Evolutionary conservation across 2,888 invertebrate genomes (phyloP).

Genomic region (Pheosia gnoma): DNA sequence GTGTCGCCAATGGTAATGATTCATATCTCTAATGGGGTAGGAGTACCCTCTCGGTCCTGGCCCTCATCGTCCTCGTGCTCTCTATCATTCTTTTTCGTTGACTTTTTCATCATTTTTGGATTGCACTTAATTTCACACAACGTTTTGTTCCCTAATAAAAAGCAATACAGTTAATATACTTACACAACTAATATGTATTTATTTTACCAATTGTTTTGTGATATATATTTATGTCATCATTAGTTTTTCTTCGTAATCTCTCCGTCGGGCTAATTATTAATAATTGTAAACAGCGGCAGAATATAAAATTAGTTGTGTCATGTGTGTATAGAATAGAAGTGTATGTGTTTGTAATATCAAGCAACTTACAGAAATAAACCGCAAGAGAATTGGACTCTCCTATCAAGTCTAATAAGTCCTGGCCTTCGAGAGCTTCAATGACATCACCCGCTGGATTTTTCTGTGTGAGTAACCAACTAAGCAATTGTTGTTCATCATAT

Average conservation of each 20-base stretch:
- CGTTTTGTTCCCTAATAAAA: constrained; percentile 93
- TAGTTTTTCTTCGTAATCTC: constrained; percentile 4
- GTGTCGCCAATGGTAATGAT: constrained; percentile 20
- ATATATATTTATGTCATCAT: neutral
- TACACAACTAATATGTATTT: constrained; percentile 15
- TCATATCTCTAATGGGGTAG: constrained; percentile 33
- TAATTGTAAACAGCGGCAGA: constrained; percentile 17
- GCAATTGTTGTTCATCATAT: constrained; percentile 93
- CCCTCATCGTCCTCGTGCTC: constrained; percentile 74
- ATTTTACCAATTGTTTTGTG: neutral
- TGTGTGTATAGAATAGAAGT: constrained; percentile 45
- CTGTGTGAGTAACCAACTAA: constrained; percentile 95
- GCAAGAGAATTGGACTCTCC: constrained; percentile 92
- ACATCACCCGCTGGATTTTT: constrained; percentile 96
- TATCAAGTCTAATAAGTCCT: constrained; percentile 89
- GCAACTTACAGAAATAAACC: constrained; percentile 95
- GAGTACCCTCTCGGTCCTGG: constrained; percentile 73
- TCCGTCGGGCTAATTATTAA: constrained; percentile 8
- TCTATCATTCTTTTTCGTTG: constrained; percentile 85
- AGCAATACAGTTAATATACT: constrained; percentile 58
- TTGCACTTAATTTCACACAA: constrained; percentile 92
- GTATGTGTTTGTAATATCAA: constrained; percentile 18
- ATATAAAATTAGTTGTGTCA: constrained; percentile 44
- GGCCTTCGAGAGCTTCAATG: constrained; percentile 94
- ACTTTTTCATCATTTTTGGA: constrained; percentile 89